Percentiles rank a stretch among this genome's conserved stretches.
Evolutionary conservation across 1,140 invertebrate species (phyloP).

Genomic region (Platorchestia sp.): DNA sequence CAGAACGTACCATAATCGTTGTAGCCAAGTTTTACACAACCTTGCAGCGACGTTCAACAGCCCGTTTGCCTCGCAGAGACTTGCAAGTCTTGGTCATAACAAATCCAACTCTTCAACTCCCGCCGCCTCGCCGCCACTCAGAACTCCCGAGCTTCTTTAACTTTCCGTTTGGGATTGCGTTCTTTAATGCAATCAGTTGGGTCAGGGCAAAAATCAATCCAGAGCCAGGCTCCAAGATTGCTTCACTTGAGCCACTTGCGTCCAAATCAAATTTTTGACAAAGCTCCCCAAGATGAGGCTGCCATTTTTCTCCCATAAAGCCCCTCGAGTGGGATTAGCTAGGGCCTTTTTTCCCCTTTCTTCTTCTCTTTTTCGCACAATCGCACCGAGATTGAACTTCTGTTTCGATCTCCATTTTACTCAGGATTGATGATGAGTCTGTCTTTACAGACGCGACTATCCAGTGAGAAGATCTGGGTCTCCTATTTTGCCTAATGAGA

Average conservation of each 20-base stretch:
- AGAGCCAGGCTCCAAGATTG: conserved; percentile 28
- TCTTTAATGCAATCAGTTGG: conserved; percentile 30
- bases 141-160: not conserved
- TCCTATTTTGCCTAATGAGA: too few species aligned
- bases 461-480: not conserved
- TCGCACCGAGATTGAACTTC: conserved; percentile 34
- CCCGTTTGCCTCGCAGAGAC: too few species aligned
- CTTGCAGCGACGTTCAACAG: too few species aligned
- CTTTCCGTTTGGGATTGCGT: conserved; percentile 11
- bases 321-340: conserved; percentile 37
- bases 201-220: conserved; percentile 33
- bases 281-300: conserved; percentile 28
- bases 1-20: too few species aligned
- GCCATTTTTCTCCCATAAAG: conserved; percentile 26
- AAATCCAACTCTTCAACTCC: too few species aligned
- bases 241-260: conserved; percentile 33
- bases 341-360: not conserved
- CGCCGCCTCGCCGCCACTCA: not conserved
- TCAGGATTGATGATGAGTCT: not conserved
- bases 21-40: too few species aligned
- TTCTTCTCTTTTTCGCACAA: not conserved
- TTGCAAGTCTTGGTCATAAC: too few species aligned
- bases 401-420: conserved; percentile 1
- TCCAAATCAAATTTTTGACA: conserved; percentile 46
- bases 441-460: not conserved